A percentile compares a stretch with the other conserved stretches of the same genome.
Evolutionary conservation across 1,140 invertebrate genomes (phyloP).

Genomic region (Brachionus angularis): DNA sequence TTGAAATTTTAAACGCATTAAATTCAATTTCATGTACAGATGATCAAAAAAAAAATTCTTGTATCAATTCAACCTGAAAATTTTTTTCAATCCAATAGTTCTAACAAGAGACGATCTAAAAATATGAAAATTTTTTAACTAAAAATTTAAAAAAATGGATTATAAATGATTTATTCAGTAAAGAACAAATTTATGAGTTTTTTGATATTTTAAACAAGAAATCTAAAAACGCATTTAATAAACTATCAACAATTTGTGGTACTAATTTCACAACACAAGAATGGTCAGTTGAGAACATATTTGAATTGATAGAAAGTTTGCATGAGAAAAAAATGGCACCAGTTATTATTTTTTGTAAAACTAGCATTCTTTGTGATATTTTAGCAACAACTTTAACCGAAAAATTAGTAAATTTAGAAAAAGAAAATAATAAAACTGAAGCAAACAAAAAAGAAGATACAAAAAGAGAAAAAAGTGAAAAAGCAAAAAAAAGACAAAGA

Average conservation of each 20-base stretch:
- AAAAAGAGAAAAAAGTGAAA: conserved; percentile 2
- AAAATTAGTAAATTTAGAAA: neutral
- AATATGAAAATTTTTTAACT: conserved; percentile 15
- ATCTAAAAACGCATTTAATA: neutral
- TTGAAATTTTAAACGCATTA: neutral
- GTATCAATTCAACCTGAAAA: neutral
- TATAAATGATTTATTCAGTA: neutral
- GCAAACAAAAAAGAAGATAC: neutral
- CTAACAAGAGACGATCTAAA: conserved; percentile 10
- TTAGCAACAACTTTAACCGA: neutral
- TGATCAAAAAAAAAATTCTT: neutral
- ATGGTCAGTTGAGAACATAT: neutral
- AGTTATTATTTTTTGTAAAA: conserved; percentile 7
- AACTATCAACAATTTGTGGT: neutral
- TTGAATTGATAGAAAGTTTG: neutral
- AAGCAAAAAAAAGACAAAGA: neutral
- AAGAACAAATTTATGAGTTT: neutral
- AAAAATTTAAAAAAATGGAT: neutral
- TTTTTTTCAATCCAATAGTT: neutral
- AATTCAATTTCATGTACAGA: neutral
- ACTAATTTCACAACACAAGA: neutral
- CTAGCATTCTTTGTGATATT: neutral
- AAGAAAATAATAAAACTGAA: neutral
- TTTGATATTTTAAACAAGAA: neutral
- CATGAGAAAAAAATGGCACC: neutral